phyloP scores from a whole-genome alignment of 2,888 invertebrate species.

The Peribatodes rhomboidaria region DNA sequence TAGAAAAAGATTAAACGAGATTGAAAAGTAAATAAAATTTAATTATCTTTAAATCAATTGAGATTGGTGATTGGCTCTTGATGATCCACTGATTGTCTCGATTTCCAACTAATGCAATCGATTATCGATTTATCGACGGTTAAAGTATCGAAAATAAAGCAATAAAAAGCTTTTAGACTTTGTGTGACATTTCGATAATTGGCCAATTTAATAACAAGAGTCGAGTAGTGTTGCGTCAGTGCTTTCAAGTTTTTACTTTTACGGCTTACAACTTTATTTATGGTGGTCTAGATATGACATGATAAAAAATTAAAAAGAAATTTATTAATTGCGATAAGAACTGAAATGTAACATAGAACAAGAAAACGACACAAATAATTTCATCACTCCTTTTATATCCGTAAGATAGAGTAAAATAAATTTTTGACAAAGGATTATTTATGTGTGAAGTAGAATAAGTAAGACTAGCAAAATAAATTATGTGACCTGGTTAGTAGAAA shows the following conservation, averaged over 20 bases:
- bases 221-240: slow-evolving; percentile 37
- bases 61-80: slow-evolving; percentile 8
- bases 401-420: not conserved
- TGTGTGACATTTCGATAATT: slow-evolving; percentile 43
- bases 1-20: not conserved
- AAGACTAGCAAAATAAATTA: slow-evolving; percentile 18
- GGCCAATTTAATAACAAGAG: slow-evolving; percentile 35
- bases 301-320: slow-evolving; percentile 20
- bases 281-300: slow-evolving; percentile 24
- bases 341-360: slow-evolving; percentile 5
- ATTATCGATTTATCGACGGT: slow-evolving; percentile 30
- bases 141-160: slow-evolving; percentile 29
- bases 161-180: slow-evolving; percentile 41
- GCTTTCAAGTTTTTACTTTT: slow-evolving; percentile 36
- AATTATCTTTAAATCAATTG: slow-evolving; percentile 2
- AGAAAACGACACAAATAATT: slow-evolving; percentile 9
- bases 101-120: slow-evolving; percentile 31
- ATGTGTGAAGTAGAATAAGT: slow-evolving; percentile 24
- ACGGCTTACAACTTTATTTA: slow-evolving; percentile 36
- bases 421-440: not conserved
- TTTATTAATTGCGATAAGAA: slow-evolving; percentile 20
- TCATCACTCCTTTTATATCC: not conserved
- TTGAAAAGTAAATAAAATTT: not conserved
- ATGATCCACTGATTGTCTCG: slow-evolving; percentile 25
- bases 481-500: slow-evolving; percentile 17